Percentiles rank a stretch among this genome's conserved stretches.
These are phyloP conservation scores for Yponomeuta sedellus DNA, from an alignment of 2,888 invertebrate species.

Conservation along the genomic window DNA sequence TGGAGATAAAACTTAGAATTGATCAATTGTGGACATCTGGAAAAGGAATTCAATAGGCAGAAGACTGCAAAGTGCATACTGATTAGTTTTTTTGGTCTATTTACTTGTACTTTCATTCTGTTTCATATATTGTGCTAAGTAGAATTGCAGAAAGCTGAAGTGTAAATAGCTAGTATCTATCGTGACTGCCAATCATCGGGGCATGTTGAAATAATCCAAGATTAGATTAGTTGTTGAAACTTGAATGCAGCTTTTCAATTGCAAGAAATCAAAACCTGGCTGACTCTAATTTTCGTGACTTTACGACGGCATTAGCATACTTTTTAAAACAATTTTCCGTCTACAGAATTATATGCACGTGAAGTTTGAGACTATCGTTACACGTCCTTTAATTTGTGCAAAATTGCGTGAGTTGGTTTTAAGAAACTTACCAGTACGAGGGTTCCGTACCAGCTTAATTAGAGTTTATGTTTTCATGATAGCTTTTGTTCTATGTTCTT, in stretches of 20 bases:
- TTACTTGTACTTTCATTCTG: neutral
- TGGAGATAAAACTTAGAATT: too few species aligned
- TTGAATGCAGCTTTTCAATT: neutral
- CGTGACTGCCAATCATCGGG: neutral
- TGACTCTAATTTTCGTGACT: neutral
- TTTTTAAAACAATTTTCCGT: neutral
- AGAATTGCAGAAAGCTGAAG: neutral
- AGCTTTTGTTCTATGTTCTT: too few species aligned
- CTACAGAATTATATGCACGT: too few species aligned
- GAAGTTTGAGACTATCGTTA: too few species aligned
- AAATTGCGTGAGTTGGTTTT: too few species aligned
- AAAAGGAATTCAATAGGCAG: neutral
- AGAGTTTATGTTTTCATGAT: too few species aligned
- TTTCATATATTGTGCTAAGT: neutral
- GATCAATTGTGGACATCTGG: too few species aligned
- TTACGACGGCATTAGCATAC: neutral
- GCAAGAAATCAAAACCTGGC: neutral
- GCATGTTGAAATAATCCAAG: neutral
- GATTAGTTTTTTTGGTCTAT: neutral
- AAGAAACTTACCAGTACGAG: too few species aligned
- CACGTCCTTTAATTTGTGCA: too few species aligned
- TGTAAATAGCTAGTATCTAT: neutral
- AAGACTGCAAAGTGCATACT: neutral
- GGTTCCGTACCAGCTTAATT: too few species aligned
- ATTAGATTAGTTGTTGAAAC: slow-evolving; percentile 1